Percentiles rank a stretch among this genome's conserved stretches.
Evolutionary conservation across 2,888 invertebrate species (phyloP).

Genomic region (Dorcus hopei): DNA sequence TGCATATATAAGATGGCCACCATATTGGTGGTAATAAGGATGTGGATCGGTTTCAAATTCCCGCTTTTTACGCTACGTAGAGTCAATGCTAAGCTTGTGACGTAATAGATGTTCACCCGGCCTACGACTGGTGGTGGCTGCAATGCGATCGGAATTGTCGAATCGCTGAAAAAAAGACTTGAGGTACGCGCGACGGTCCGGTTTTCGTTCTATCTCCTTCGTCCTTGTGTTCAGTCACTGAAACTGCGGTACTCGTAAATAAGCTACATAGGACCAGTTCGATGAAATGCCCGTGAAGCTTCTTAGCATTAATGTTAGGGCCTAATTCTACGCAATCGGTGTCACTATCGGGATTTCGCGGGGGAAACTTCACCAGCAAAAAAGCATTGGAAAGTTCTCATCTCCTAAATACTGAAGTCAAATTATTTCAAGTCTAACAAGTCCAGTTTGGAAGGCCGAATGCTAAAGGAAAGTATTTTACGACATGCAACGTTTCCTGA

Average conservation of each 20-base stretch:
- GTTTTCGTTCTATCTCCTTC: background rate
- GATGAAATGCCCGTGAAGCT: slow-evolving; percentile 11
- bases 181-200: background rate
- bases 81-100: slow-evolving; percentile 29
- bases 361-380: too few species aligned
- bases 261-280: slow-evolving; percentile 13
- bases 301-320: slow-evolving; percentile 28
- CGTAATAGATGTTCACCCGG: slow-evolving; percentile 19
- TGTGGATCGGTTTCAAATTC: slow-evolving; percentile 32
- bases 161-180: slow-evolving; percentile 28
- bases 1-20: slow-evolving; percentile 19
- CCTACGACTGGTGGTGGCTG: slow-evolving; percentile 40
- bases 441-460: too few species aligned
- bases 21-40: slow-evolving; percentile 26
- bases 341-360: too few species aligned
- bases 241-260: slow-evolving; percentile 1
- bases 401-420: too few species aligned
- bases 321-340: slow-evolving; percentile 19
- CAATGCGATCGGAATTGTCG: slow-evolving; percentile 46
- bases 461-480: too few species aligned
- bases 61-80: slow-evolving; percentile 39
- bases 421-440: too few species aligned
- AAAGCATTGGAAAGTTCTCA: too few species aligned
- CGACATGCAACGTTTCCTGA: too few species aligned
- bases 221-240: slow-evolving; percentile 6